Evolutionary conservation across 2,113 vertebrate genomes (phyloP).

Genomic region (Meriones unguiculatus): DNA sequence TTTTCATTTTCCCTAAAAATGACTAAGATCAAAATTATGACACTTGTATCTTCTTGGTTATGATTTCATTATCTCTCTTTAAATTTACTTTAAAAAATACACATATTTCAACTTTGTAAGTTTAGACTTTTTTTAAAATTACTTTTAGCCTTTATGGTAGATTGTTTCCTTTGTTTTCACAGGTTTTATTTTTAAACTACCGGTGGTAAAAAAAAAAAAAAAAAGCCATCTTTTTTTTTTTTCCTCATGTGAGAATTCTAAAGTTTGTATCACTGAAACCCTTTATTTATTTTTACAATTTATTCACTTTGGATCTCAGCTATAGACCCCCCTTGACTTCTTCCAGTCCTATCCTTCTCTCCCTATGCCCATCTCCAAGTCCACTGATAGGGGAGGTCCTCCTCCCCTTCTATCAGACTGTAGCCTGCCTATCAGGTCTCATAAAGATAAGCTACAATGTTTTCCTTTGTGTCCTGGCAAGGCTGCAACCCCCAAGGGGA

Average conservation of each 20-base stretch:
- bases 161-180: not conserved
- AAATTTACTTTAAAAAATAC: not conserved
- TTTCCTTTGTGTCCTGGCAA: too few relatives aligned
- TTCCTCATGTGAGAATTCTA: constrained; percentile 1
- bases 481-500: too few relatives aligned
- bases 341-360: too few relatives aligned
- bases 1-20: not conserved
- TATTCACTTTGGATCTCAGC: too few relatives aligned
- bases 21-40: not conserved
- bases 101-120: not conserved
- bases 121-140: not conserved
- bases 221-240: too few relatives aligned
- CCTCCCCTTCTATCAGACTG: too few relatives aligned
- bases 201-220: not conserved
- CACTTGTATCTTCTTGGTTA: not conserved
- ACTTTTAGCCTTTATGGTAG: not conserved
- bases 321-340: too few relatives aligned
- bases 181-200: not conserved
- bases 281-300: not conserved
- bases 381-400: too few relatives aligned
- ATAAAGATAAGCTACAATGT: too few relatives aligned
- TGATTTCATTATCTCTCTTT: not conserved
- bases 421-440: too few relatives aligned
- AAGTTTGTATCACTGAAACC: not conserved
- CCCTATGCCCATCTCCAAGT: too few relatives aligned